Evolutionary conservation across 2,888 invertebrate genomes (phyloP).

Genomic region (Lasioglossum pauxillum): DNA sequence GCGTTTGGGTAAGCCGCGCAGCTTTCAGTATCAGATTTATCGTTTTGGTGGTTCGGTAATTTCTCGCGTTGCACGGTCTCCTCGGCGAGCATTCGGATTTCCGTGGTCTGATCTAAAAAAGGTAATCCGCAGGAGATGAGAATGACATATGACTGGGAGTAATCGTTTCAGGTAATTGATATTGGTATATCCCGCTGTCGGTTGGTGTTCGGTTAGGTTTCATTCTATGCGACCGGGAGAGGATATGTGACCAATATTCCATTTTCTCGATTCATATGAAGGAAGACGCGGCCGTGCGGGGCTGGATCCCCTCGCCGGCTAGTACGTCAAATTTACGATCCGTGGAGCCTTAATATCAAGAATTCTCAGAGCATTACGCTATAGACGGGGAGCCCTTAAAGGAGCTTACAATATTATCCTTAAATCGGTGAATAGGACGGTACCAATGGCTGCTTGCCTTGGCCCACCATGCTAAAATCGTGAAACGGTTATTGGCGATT

Average conservation of each 20-base stretch:
- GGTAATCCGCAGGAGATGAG: conserved; percentile 56
- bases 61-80: neutral
- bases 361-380: conserved; percentile 46
- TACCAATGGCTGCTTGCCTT: neutral
- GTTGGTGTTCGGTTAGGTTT: conserved; percentile 57
- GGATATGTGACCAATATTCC: conserved; percentile 73
- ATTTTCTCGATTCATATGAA: conserved; percentile 60
- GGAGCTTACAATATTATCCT: conserved; percentile 56
- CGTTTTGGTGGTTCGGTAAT: neutral
- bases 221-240: conserved; percentile 51
- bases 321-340: conserved; percentile 69
- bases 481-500: conserved; percentile 37
- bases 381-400: conserved; percentile 36
- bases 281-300: neutral
- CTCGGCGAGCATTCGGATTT: neutral
- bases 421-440: conserved; percentile 33
- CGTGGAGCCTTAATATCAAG: conserved; percentile 72
- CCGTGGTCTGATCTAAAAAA: conserved; percentile 3
- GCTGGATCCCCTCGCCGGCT: conserved; percentile 25
- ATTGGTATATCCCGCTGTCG: conserved; percentile 74
- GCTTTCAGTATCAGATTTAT: neutral
- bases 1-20: neutral
- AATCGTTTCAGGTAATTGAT: conserved; percentile 79
- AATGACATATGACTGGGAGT: conserved; percentile 72
- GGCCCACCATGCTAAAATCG: conserved; percentile 24